Evolutionary conservation across 2,113 vertebrate genomes (phyloP).

Genomic region (Esox niger): DNA sequence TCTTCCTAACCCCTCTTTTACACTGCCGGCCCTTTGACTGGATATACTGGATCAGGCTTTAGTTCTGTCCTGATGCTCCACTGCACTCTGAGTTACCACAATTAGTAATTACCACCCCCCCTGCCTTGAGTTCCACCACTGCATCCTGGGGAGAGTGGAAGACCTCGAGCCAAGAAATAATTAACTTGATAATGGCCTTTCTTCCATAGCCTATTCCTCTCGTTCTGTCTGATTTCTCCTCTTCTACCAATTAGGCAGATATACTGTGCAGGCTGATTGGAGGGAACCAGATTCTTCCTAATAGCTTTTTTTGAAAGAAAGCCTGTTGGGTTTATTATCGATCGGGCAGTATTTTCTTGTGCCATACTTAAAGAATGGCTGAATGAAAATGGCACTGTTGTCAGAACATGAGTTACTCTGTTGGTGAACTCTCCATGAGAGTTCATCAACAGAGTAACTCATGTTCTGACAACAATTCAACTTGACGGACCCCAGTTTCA

Average conservation of each 20-base stretch:
- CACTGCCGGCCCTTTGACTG: neutral
- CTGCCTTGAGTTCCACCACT: slow-evolving; percentile 10
- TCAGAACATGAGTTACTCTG: too few species aligned
- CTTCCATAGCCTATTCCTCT: slow-evolving; percentile 35
- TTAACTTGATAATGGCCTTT: slow-evolving; percentile 68
- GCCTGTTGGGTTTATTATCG: neutral
- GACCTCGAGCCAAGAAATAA: slow-evolving; percentile 63
- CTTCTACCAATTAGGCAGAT: slow-evolving; percentile 31
- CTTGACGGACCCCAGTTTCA: too few species aligned
- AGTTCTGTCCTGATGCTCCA: slow-evolving; percentile 31
- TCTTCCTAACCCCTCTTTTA: neutral
- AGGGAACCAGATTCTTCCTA: slow-evolving; percentile 15
- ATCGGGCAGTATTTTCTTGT: too few species aligned
- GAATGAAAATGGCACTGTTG: too few species aligned
- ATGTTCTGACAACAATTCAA: too few species aligned
- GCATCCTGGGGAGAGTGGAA: slow-evolving; percentile 49
- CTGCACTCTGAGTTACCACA: slow-evolving; percentile 41
- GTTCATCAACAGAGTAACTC: too few species aligned
- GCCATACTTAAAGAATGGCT: too few species aligned
- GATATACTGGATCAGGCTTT: slow-evolving; percentile 24
- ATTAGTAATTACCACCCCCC: slow-evolving; percentile 43
- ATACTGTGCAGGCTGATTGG: slow-evolving; percentile 24
- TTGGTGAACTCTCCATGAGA: too few species aligned
- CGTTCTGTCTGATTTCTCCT: slow-evolving; percentile 4
- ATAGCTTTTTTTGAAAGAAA: slow-evolving; percentile 15